These are phyloP conservation scores for Cyanocitta stelleri DNA, from an alignment of 2,113 vertebrate genomes.

Conservation along the genomic window DNA sequence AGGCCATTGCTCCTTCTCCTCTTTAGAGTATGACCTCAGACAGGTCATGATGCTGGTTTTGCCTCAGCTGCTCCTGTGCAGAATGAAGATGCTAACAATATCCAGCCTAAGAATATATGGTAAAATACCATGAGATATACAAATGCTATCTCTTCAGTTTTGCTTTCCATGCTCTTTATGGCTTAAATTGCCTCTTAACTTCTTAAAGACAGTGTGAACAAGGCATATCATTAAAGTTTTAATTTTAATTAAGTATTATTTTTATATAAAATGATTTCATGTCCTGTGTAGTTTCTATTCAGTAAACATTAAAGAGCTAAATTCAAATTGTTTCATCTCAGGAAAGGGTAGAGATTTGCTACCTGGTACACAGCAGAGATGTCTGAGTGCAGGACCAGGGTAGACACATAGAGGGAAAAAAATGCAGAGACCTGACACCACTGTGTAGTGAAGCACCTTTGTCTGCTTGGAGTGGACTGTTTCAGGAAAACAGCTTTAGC, in stretches of 20 bases:
- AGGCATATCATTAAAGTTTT: not conserved
- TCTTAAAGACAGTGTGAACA: not conserved
- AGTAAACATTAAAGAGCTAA: not conserved
- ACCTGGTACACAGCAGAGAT: not conserved
- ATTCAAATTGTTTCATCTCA: not conserved
- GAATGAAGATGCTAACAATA: not conserved
- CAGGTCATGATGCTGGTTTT: not conserved
- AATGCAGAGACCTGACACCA: not conserved
- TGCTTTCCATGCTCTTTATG: not conserved
- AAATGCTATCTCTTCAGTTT: not conserved
- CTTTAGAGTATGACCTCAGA: not conserved
- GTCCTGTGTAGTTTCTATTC: not conserved
- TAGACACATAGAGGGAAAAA: not conserved
- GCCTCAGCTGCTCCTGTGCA: not conserved
- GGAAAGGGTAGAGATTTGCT: fast-evolving
- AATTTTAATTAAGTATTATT: not conserved
- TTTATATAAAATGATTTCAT: not conserved
- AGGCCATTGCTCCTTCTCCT: not conserved
- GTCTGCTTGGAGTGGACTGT: not conserved
- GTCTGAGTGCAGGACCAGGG: fast-evolving
- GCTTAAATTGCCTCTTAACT: not conserved
- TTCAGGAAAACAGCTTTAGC: not conserved
- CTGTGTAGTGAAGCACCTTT: not conserved
- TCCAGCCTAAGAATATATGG: not conserved
- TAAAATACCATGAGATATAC: not conserved